These are phyloP conservation scores for Antrozous pallidus DNA, from an alignment of 2,797 vertebrate species.

Conservation along the genomic window DNA sequence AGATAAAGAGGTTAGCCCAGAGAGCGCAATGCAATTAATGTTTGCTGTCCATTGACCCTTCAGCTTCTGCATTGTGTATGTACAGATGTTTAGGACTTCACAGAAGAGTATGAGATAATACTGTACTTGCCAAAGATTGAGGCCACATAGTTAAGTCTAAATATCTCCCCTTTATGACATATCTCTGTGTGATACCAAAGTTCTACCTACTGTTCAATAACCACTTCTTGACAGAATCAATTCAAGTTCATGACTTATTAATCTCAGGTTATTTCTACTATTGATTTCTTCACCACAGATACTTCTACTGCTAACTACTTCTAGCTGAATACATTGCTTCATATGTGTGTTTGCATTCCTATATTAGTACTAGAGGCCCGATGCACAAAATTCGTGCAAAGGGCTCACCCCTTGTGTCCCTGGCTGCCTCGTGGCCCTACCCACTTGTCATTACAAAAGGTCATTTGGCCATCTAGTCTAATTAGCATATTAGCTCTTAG, in stretches of 20 bases:
- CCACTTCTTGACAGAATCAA: neutral
- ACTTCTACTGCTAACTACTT: neutral
- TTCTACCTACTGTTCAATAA: neutral
- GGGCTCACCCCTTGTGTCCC: too few relatives aligned
- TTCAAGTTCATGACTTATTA: neutral
- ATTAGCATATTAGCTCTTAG: too few relatives aligned
- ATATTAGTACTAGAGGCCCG: neutral
- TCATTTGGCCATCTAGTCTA: too few relatives aligned
- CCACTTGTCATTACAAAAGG: too few relatives aligned
- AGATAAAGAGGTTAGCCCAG: neutral
- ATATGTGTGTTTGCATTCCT: neutral
- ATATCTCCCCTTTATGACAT: neutral
- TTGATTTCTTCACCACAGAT: neutral
- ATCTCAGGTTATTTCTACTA: neutral
- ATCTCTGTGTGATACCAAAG: neutral
- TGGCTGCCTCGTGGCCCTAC: fast-evolving
- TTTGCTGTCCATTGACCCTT: neutral
- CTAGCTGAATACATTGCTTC: neutral
- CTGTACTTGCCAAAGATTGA: neutral
- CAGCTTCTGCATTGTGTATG: neutral
- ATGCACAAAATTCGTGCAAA: too few relatives aligned
- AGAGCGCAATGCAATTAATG: neutral
- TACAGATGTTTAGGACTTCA: neutral
- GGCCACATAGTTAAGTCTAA: neutral
- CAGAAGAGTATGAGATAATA: neutral